phyloP scores from a whole-genome alignment of 2,113 vertebrate genomes.

The Petrocephalus microphthalmus region DNA sequence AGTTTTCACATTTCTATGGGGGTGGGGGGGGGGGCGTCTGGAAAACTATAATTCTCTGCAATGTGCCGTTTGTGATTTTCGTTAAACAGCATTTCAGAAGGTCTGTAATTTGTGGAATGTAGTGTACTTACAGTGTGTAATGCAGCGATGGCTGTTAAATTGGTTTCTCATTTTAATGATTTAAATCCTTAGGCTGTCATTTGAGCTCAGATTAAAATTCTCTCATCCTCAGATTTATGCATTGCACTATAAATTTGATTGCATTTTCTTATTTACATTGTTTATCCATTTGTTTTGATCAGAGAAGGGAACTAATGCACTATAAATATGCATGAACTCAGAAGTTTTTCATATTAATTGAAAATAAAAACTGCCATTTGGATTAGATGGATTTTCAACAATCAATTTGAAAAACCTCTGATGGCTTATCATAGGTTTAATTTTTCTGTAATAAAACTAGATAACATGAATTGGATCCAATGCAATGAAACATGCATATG shows the following conservation, averaged over 20 bases:
- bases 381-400: conserved; percentile 19
- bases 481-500: not conserved
- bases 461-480: not conserved
- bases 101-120: not conserved
- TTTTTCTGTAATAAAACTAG: not conserved
- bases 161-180: not conserved
- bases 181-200: not conserved
- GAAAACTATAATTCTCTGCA: not conserved
- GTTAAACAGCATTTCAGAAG: not conserved
- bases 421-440: conserved; percentile 10
- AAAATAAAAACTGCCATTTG: conserved; percentile 9
- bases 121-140: not conserved
- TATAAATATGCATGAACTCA: not conserved
- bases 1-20: not conserved
- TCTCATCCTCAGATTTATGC: not conserved
- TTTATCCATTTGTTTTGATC: not conserved
- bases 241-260: not conserved
- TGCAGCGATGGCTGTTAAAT: not conserved
- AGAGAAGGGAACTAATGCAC: not conserved
- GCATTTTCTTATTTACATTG: not conserved
- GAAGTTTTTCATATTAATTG: conserved; percentile 22
- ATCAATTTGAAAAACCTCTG: not conserved
- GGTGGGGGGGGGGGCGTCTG: not conserved
- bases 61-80: not conserved
- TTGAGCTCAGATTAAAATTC: not conserved